Percentiles rank a stretch among this genome's conserved stretches.
phyloP scores from a whole-genome alignment of 2,888 invertebrate genomes.

The Dichetophora obliterata region DNA sequence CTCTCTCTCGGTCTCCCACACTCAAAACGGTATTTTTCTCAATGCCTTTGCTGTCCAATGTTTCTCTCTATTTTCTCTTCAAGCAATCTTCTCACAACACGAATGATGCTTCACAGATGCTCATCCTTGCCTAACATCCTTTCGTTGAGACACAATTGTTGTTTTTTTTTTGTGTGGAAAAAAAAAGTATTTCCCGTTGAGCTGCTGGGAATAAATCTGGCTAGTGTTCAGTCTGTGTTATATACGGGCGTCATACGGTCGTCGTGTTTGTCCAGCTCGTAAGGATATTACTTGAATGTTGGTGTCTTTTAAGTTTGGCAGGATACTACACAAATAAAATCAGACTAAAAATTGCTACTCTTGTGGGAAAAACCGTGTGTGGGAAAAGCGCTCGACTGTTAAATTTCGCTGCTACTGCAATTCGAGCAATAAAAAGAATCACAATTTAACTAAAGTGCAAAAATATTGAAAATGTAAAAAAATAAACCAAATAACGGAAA shows the following conservation, averaged over 20 bases:
- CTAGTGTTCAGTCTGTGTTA: constrained; percentile 67
- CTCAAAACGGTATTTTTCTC: not conserved
- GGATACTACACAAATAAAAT: not conserved
- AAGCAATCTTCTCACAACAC: not conserved
- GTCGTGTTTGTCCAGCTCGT: constrained; percentile 48
- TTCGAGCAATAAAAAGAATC: not conserved
- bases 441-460: not conserved
- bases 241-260: constrained; percentile 70
- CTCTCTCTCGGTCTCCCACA: constrained; percentile 8
- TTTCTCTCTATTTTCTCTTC: not conserved
- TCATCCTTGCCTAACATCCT: constrained; percentile 25
- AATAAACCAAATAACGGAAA: not conserved
- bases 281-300: not conserved
- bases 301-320: no score
- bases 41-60: not conserved
- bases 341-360: not conserved
- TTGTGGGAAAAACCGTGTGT: no score
- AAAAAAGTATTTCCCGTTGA: not conserved
- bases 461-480: not conserved
- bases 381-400: no score
- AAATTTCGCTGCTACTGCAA: no score
- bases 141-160: not conserved
- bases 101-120: constrained; percentile 1
- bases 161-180: not conserved
- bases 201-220: constrained; percentile 64